Conservation (phyloP, 30 jellyfish, hydroid and myxozoan species). For the Aurelia aurita region DNA sequence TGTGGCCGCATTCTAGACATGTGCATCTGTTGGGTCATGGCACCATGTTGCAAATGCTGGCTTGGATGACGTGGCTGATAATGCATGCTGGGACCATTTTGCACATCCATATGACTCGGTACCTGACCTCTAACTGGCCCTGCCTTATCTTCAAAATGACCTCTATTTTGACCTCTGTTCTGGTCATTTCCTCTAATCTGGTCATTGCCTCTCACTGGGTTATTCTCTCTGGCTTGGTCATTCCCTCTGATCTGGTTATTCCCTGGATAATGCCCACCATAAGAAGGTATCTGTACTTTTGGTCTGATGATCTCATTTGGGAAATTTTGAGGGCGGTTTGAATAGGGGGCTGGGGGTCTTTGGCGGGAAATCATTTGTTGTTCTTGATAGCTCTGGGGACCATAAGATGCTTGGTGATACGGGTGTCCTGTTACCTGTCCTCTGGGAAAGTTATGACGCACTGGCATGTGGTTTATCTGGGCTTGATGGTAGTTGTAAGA, state of each 20-base stretch:
- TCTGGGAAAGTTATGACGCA: constrained; percentile 36
- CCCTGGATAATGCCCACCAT: constrained; percentile 27
- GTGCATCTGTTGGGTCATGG: no score
- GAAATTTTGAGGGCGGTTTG: constrained; percentile 13
- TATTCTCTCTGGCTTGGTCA: no score
- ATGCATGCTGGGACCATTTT: no score
- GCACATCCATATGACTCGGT: no score
- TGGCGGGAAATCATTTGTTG: neutral
- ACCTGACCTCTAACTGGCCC: neutral
- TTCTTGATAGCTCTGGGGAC: neutral
- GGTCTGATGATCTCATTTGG: constrained; percentile 21
- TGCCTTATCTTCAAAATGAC: no score
- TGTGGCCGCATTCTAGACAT: no score
- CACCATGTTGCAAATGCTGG: no score
- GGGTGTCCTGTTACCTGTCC: constrained; percentile 29
- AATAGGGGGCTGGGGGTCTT: neutral
- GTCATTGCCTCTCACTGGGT: no score
- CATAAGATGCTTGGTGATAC: constrained; percentile 5
- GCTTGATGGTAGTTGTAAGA: constrained; percentile 32
- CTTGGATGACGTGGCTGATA: no score
- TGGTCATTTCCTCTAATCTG: neutral
- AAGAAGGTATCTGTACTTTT: constrained; percentile 17
- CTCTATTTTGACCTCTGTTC: constrained; percentile 13
- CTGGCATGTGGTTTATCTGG: neutral
- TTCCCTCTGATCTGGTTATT: constrained; percentile 19